Conservation (phyloP, 2,113 vertebrate species). For the Lasiurus cinereus region DNA sequence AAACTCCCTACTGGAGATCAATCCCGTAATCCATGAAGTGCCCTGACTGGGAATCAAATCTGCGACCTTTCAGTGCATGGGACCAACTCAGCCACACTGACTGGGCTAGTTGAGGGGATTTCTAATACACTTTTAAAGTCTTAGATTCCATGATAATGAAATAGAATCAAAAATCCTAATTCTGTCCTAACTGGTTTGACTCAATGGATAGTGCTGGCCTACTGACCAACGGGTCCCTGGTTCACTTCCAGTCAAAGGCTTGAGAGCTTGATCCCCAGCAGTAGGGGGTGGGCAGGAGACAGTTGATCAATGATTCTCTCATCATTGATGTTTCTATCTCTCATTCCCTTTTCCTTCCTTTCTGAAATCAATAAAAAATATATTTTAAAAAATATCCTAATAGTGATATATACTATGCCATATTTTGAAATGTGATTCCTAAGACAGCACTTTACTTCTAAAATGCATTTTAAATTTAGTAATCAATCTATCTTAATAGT, state of each 20-base stretch:
- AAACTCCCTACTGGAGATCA: not conserved
- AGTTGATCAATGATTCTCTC: not conserved
- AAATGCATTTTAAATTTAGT: constrained; percentile 44
- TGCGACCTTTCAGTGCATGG: not conserved
- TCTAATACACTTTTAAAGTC: not conserved
- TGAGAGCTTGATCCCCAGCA: too few species aligned
- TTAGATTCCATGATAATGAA: not conserved
- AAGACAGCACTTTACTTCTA: not conserved
- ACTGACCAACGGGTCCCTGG: too few species aligned
- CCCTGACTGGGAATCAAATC: not conserved
- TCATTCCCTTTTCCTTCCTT: not conserved
- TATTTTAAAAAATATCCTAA: not conserved
- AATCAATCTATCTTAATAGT: not conserved
- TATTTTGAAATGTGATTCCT: constrained; percentile 25
- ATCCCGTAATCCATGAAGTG: not conserved
- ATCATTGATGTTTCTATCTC: not conserved
- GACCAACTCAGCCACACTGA: not conserved
- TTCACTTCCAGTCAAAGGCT: not conserved
- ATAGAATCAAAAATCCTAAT: not conserved
- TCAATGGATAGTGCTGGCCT: not conserved
- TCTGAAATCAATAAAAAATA: not conserved
- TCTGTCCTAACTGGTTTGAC: not conserved
- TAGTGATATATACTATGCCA: not conserved
- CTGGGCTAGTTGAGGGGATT: not conserved
- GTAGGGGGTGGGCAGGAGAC: too few species aligned